Conservation (phyloP, 2,888 invertebrate species). For the Drosophila melanocephala region DNA sequence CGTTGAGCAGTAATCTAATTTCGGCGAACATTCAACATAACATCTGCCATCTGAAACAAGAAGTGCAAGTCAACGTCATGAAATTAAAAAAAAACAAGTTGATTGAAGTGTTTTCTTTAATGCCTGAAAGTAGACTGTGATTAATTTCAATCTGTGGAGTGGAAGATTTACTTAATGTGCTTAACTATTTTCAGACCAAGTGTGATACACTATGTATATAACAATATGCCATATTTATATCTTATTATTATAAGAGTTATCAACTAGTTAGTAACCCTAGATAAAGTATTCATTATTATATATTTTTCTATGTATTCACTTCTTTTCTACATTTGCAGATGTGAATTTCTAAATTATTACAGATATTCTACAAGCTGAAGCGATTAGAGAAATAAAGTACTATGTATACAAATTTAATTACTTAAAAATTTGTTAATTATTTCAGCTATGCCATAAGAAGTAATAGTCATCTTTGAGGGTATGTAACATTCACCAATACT, state of each 20-base stretch:
- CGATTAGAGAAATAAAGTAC: not conserved
- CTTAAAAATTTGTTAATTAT: not conserved
- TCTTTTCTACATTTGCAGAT: not conserved
- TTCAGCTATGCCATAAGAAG: not conserved
- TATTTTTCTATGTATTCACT: not conserved
- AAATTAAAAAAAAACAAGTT: conserved; percentile 20
- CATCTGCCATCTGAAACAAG: conserved; percentile 1
- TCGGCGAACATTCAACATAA: conserved; percentile 11
- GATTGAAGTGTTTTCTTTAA: not conserved
- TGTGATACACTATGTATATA: not conserved
- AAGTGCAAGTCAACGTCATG: not conserved
- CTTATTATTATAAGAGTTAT: not conserved
- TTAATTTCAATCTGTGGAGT: not conserved
- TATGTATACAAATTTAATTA: not conserved
- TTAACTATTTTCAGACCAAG: not conserved
- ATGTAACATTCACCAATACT: not conserved
- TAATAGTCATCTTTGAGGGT: not conserved
- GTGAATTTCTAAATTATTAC: not conserved
- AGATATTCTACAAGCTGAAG: not conserved
- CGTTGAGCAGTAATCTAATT: conserved; percentile 14
- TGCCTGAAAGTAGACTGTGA: conserved; percentile 49
- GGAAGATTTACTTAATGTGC: not conserved
- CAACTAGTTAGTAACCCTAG: not conserved
- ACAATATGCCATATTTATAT: not conserved
- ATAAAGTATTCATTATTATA: not conserved